Evolutionary conservation across 2,888 invertebrate species (phyloP), one percentile per base, ranked within the genome.

Genomic region (Trichogramma evanescens): DNA sequence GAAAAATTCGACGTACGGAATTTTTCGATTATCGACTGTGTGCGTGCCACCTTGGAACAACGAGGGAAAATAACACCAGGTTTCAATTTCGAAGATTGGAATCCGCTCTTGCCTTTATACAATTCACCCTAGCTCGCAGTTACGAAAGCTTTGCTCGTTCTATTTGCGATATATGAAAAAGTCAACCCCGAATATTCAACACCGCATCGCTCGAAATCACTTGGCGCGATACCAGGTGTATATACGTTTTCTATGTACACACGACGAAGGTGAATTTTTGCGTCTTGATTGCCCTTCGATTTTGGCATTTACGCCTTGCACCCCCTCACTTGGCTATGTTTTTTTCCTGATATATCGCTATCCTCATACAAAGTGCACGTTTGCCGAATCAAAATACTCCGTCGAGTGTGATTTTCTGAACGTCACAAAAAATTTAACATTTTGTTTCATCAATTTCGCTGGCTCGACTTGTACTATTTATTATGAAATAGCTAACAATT

Each of bases 1-100:
- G 26, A 26, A 26, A 26, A 26, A 26, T 26, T 26, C 26, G 26
- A 26, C 49, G n/a, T 4, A 10, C 10, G 48, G 50, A 62, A 62
- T 50, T 50, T 62, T 62, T 62, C 54, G 53, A 59, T 62, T 50
- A 56, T 53, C 56, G 49, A 50, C 55, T 49, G 13, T 50, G 39
- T 44, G 43, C 40, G 43, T 46, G 41, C 38, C 13, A 8, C 44
- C 60, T 56, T 57, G 60, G 58, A 60, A 60, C 60, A 58, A 51
- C 57, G 42, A 10, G 5, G 48, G 6, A 45, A 48, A 57, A 5
- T 54, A 54, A 51, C 44, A 56, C 49, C 52, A 54, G 53, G 58
- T 63, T 63, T 61, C 63, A 63, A 63, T 63, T 61, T 63, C 61
- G 61, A 54, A 61, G 63, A 63, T 63, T 59, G 63, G 45, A 63